Percentiles rank a stretch among this genome's conserved stretches.
Evolutionary conservation across 2,888 invertebrate genomes (phyloP).

Genomic region (Oxystoma pomonae): DNA sequence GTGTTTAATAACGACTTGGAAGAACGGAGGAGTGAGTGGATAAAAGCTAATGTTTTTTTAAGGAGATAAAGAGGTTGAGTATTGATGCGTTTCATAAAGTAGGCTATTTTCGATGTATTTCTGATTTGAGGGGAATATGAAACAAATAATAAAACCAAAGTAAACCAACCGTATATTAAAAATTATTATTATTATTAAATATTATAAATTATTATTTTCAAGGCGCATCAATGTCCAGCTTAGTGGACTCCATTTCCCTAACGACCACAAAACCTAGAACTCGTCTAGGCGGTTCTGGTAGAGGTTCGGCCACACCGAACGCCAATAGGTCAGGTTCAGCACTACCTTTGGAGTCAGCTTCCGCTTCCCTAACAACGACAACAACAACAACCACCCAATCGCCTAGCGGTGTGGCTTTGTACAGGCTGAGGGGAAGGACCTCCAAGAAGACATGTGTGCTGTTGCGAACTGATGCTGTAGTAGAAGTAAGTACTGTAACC

Average conservation of each 20-base stretch:
- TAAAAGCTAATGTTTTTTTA: too few species aligned
- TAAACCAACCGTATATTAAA: too few species aligned
- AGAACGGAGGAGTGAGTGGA: too few species aligned
- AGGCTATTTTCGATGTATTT: too few species aligned
- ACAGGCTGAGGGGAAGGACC: slow-evolving; percentile 63
- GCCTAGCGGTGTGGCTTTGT: slow-evolving; percentile 48
- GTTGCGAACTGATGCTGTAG: slow-evolving; percentile 70
- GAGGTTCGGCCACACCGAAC: not conserved
- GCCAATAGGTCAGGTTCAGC: too few species aligned
- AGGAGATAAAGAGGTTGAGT: too few species aligned
- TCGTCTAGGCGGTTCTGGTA: not conserved
- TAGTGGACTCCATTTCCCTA: not conserved
- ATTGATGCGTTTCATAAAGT: too few species aligned
- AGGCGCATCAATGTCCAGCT: not conserved
- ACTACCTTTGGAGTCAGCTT: slow-evolving; percentile 20
- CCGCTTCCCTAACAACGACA: slow-evolving; percentile 27
- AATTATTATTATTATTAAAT: too few species aligned
- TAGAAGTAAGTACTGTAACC: slow-evolving; percentile 50
- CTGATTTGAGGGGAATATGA: too few species aligned
- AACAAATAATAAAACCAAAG: too few species aligned
- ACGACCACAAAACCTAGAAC: not conserved
- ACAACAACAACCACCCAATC: slow-evolving; percentile 27
- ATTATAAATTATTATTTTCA: too few species aligned
- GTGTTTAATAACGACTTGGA: too few species aligned
- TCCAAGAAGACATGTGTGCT: slow-evolving; percentile 73